Conservation (phyloP, 2,113 vertebrate genomes). For the Apus apus region DNA sequence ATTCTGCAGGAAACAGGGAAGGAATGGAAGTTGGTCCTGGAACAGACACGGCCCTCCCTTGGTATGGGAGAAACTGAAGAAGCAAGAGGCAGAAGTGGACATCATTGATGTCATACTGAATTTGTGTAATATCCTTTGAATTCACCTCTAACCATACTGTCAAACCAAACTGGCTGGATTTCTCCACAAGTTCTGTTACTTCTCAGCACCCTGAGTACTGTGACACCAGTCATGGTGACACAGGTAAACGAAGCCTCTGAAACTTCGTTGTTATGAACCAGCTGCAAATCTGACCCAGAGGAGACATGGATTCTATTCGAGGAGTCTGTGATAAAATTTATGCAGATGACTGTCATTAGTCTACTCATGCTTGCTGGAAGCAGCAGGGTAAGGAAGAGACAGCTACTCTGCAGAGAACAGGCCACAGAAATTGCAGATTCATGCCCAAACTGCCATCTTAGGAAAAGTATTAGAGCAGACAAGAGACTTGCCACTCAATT, state of each 20-base stretch:
- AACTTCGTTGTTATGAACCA: background rate
- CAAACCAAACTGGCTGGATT: background rate
- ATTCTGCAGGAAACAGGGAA: background rate
- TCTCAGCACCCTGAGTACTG: background rate
- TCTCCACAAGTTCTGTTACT: background rate
- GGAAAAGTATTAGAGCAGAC: background rate
- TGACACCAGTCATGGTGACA: background rate
- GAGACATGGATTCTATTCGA: background rate
- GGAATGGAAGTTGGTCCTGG: background rate
- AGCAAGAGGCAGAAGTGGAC: background rate
- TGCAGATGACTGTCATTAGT: constrained; percentile 20
- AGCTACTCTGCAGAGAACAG: background rate
- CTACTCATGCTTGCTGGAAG: background rate
- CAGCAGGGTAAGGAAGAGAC: background rate
- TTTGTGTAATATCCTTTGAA: background rate
- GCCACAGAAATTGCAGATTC: background rate
- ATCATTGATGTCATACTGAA: background rate
- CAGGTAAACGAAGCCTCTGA: background rate
- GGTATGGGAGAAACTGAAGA: background rate
- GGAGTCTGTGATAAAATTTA: background rate
- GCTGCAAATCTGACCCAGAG: background rate
- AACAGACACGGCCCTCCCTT: background rate
- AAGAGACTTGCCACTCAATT: background rate
- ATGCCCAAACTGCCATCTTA: background rate
- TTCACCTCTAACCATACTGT: background rate